Evolutionary conservation across 2,888 invertebrate species (phyloP).

Genomic region (Cryptophagus acutangulus): DNA sequence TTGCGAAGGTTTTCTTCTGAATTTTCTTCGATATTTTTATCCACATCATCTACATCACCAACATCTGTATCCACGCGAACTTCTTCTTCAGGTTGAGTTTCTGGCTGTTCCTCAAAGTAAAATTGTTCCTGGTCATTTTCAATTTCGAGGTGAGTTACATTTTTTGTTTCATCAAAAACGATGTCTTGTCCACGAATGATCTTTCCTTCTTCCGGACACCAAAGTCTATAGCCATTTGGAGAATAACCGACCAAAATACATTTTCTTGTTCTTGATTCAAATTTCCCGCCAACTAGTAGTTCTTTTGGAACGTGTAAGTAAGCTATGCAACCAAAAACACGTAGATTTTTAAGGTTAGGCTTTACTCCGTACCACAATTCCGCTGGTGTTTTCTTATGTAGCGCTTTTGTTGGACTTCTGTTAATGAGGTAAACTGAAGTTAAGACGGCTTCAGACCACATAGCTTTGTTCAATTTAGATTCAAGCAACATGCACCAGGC

Average conservation of each 20-base stretch:
- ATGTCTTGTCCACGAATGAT: slow-evolving; percentile 20
- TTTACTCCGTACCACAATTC: slow-evolving; percentile 38
- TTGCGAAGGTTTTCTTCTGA: slow-evolving; percentile 2
- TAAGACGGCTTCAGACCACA: slow-evolving; percentile 38
- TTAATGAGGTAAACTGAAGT: slow-evolving; percentile 23
- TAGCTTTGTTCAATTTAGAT: slow-evolving; percentile 10
- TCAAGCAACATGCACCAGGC: slow-evolving; percentile 28
- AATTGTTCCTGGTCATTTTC: too few relatives aligned
- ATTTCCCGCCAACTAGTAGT: slow-evolving; percentile 36
- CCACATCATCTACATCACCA: too few relatives aligned
- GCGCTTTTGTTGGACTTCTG: slow-evolving; percentile 19
- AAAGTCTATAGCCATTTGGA: slow-evolving; percentile 22
- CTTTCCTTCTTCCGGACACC: slow-evolving; percentile 17
- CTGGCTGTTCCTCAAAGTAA: too few relatives aligned
- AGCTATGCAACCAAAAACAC: slow-evolving; percentile 39
- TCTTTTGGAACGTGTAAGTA: slow-evolving; percentile 39
- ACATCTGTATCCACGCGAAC: too few relatives aligned
- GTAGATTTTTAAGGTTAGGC: slow-evolving; percentile 34
- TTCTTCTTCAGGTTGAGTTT: too few relatives aligned
- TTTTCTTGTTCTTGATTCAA: slow-evolving; percentile 26
- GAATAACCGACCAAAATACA: slow-evolving; percentile 40
- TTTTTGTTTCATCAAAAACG: slow-evolving; percentile 11
- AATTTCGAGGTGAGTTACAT: too few relatives aligned
- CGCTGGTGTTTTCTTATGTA: slow-evolving; percentile 30
- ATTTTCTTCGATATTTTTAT: too few relatives aligned